Evolutionary conservation across 2,888 invertebrate species (phyloP).

Genomic region (Mimas tiliae): DNA sequence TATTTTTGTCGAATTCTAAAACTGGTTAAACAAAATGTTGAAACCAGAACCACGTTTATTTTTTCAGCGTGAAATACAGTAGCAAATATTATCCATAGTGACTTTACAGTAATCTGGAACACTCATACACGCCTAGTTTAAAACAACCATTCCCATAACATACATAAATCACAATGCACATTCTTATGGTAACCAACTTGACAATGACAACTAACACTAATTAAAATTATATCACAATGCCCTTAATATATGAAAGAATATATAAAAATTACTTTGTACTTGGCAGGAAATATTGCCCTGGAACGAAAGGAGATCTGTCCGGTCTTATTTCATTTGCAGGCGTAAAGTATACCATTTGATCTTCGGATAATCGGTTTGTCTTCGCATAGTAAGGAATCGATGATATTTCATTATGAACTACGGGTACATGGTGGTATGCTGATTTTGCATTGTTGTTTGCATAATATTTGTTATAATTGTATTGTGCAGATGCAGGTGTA

Average conservation of each 20-base stretch:
- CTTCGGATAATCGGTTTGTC: background rate
- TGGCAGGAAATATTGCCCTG: slow-evolving; percentile 66
- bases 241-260: background rate
- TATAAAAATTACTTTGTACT: slow-evolving; percentile 36
- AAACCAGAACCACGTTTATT: too few relatives aligned
- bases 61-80: background rate
- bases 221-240: slow-evolving; percentile 28
- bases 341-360: slow-evolving; percentile 51
- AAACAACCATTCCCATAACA: slow-evolving; percentile 33
- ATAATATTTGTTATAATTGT: slow-evolving; percentile 24
- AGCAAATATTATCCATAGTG: background rate
- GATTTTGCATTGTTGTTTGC: slow-evolving; percentile 27
- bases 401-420: slow-evolving; percentile 4
- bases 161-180: slow-evolving; percentile 19
- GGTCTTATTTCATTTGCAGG: slow-evolving; percentile 56
- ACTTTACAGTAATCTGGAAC: slow-evolving; percentile 8
- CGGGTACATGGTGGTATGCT: slow-evolving; percentile 34
- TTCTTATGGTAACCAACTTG: slow-evolving; percentile 14
- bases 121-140: slow-evolving; percentile 9
- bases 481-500: slow-evolving; percentile 27
- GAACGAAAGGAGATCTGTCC: slow-evolving; percentile 40
- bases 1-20: too few relatives aligned
- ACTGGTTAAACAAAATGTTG: too few relatives aligned
- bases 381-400: slow-evolving; percentile 14
- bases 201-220: slow-evolving; percentile 16